phyloP scores from a whole-genome alignment of 2,113 vertebrate species.

The Zosterops pallidus region DNA sequence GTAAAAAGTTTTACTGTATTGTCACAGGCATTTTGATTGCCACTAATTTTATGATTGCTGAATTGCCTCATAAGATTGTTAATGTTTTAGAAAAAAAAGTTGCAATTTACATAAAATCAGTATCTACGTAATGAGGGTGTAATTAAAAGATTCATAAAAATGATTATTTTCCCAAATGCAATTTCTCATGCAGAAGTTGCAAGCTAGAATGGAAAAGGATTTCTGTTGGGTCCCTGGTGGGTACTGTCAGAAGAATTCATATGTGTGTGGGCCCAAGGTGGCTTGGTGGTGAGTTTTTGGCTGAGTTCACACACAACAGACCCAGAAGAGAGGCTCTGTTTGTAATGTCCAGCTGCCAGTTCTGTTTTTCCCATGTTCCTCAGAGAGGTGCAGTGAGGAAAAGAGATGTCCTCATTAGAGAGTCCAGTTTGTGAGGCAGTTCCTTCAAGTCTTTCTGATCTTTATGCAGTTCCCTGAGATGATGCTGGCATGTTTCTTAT shows the following conservation, averaged over 20 bases:
- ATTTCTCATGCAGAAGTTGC: not conserved
- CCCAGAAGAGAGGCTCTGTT: not conserved
- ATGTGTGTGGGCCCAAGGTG: not conserved
- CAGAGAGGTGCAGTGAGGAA: not conserved
- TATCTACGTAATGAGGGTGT: not conserved
- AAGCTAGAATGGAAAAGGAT: not conserved
- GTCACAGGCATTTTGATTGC: not conserved
- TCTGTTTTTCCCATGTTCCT: accelerated
- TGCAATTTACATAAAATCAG: accelerated
- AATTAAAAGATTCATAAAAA: not conserved
- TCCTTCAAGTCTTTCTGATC: not conserved
- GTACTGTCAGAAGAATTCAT: not conserved
- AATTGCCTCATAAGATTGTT: not conserved
- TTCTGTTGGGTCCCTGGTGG: not conserved
- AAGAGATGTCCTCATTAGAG: not conserved
- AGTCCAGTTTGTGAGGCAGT: not conserved
- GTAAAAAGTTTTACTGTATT: not conserved
- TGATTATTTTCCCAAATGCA: not conserved
- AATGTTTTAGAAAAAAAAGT: not conserved
- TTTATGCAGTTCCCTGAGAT: not conserved
- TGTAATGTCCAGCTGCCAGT: not conserved
- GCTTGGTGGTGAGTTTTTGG: not conserved
- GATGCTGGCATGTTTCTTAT: accelerated
- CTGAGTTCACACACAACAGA: not conserved
- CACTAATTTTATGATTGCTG: not conserved